These are phyloP conservation scores for Drosophila malerkotliana DNA, from an alignment of 1,140 invertebrate species.

Conservation along the genomic window DNA sequence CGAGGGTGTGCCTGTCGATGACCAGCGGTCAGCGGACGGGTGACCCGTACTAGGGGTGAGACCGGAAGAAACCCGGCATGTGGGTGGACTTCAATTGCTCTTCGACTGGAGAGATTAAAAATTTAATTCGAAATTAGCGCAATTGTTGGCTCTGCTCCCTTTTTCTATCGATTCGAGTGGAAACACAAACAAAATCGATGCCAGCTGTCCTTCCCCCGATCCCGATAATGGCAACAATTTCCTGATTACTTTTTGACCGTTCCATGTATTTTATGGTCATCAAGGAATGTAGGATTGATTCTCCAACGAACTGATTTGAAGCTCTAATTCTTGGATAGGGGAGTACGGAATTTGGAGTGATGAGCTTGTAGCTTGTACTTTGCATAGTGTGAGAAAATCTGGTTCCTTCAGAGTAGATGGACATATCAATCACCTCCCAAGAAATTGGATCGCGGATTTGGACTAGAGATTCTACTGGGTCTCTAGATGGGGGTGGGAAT, in stretches of 20 bases:
- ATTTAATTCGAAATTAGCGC: constrained; percentile 82
- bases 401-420: constrained; percentile 25
- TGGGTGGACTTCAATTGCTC: constrained; percentile 60
- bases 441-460: constrained; percentile 57
- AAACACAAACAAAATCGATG: constrained; percentile 70
- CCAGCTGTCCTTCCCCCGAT: constrained; percentile 33
- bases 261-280: constrained; percentile 62
- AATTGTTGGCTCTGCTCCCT: constrained; percentile 77
- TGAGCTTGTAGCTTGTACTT: not conserved
- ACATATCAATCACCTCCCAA: constrained; percentile 64
- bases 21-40: constrained; percentile 56
- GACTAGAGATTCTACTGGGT: constrained; percentile 3
- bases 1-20: constrained; percentile 34
- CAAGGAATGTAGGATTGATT: constrained; percentile 49
- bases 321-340: not conserved
- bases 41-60: constrained; percentile 59
- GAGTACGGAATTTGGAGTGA: not conserved
- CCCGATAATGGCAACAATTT: constrained; percentile 73
- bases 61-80: constrained; percentile 47
- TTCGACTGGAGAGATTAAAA: constrained; percentile 67
- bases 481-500: constrained; percentile 30
- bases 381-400: constrained; percentile 1
- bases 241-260: constrained; percentile 69
- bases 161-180: constrained; percentile 44
- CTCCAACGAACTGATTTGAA: constrained; percentile 29